Conservation (phyloP, 2,888 invertebrate species). For the Meghimatium bilineatum region DNA sequence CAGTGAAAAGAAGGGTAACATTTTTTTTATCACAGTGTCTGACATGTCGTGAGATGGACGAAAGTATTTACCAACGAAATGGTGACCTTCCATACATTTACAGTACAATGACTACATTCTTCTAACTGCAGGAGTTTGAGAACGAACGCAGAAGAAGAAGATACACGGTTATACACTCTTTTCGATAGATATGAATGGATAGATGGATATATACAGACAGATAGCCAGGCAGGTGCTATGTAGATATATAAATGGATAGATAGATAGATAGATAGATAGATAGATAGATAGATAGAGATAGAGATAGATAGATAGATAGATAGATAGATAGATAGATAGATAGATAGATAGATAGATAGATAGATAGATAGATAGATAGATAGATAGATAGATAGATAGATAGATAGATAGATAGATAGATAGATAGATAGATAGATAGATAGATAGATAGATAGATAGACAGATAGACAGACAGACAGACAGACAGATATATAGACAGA, state of each 20-base stretch:
- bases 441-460: neutral
- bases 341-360: neutral
- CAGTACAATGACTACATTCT: no score
- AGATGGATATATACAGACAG: neutral
- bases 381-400: no score
- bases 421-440: neutral
- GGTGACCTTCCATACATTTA: no score
- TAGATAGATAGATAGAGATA: neutral
- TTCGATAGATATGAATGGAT: neutral
- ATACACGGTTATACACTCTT: neutral
- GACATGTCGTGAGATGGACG: no score
- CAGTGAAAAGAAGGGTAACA: no score
- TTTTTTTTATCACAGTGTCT: no score
- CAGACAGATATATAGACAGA: neutral
- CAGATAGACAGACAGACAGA: neutral
- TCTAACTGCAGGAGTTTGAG: no score
- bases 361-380: neutral
- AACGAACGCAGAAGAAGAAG: no score
- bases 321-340: neutral
- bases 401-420: no score
- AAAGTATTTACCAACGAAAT: no score
- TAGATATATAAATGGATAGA: neutral
- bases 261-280: neutral
- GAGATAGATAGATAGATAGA: neutral
- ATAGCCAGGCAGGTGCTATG: no score